phyloP scores from a whole-genome alignment of 2,113 vertebrate genomes.

The Phoxinus phoxinus region DNA sequence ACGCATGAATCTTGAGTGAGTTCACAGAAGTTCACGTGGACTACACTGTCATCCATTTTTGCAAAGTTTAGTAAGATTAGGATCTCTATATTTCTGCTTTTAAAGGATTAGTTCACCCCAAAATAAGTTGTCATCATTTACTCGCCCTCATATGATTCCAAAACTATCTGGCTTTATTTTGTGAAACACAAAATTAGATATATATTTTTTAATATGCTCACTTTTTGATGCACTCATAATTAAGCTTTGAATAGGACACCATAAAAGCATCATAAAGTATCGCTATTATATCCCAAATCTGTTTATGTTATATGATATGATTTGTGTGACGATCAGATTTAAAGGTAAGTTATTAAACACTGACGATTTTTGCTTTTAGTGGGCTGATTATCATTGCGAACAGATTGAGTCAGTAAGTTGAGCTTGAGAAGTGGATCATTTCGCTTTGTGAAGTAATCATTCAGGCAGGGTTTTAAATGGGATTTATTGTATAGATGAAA shows the following conservation, averaged over 20 bases:
- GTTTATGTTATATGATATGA: neutral
- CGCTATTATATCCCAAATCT: neutral
- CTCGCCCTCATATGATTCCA: neutral
- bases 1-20: neutral
- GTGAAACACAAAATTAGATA: neutral
- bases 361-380: neutral
- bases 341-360: neutral
- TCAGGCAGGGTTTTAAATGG: neutral
- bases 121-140: neutral
- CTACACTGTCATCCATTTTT: neutral
- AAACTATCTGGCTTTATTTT: neutral
- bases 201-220: too few species aligned
- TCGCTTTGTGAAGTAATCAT: neutral
- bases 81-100: neutral
- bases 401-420: neutral
- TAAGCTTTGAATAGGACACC: neutral
- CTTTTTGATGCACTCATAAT: too few species aligned
- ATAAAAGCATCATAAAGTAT: neutral
- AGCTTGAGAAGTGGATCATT: neutral
- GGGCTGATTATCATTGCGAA: neutral
- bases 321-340: neutral
- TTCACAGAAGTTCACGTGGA: conserved; percentile 15
- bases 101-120: neutral
- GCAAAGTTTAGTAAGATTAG: neutral
- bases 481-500: neutral